Conservation (phyloP, 2,888 invertebrate genomes). For the Globia sparganii region DNA sequence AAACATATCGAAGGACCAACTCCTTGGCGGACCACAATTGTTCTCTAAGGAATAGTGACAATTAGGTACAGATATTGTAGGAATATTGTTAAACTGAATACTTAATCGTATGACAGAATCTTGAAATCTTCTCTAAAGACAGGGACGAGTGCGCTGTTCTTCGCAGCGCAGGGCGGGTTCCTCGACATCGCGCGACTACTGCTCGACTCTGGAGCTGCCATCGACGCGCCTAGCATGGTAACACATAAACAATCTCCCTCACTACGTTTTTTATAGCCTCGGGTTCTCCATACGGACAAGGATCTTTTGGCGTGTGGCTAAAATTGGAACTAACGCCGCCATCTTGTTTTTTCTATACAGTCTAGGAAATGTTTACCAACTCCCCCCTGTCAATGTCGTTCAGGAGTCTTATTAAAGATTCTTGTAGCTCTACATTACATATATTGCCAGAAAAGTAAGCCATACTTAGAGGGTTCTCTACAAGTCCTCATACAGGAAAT, state of each 20-base stretch:
- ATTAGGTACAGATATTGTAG: background rate
- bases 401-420: no score
- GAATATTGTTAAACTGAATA: background rate
- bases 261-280: background rate
- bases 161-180: constrained; percentile 98
- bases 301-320: background rate
- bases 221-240: constrained; percentile 95
- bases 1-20: background rate
- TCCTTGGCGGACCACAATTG: background rate
- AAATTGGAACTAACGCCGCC: background rate
- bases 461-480: background rate
- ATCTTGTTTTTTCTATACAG: background rate
- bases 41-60: background rate
- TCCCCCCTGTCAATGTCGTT: background rate
- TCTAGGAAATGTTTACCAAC: background rate
- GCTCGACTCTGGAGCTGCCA: constrained; percentile 94
- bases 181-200: constrained; percentile 95
- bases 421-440: background rate
- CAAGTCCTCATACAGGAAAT: background rate
- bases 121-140: constrained; percentile 86
- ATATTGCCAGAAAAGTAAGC: background rate
- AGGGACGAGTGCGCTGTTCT: constrained; percentile 97
- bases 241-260: background rate
- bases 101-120: background rate
- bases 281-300: background rate